Conservation (phyloP, 2,888 invertebrate genomes). For the Platycnemis pennipes region DNA sequence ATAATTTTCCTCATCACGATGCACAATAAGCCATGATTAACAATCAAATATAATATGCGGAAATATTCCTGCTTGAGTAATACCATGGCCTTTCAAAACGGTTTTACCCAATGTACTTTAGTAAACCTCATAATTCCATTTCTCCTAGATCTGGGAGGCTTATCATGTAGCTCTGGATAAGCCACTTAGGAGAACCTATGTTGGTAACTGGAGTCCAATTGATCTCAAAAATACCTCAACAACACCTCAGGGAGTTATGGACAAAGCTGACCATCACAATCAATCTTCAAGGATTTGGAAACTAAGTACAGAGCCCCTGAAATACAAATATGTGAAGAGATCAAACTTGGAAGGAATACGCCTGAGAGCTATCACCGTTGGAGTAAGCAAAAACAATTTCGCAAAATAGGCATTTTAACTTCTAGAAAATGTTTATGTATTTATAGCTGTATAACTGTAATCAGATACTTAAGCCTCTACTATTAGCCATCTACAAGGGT, state of each 20-base stretch:
- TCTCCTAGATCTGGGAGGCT: conserved; percentile 28
- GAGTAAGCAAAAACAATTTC: not conserved
- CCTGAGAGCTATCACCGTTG: conserved; percentile 38
- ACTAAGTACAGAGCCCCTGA: not conserved
- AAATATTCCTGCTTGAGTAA: too few species aligned
- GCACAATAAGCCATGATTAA: too few species aligned
- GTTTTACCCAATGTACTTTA: too few species aligned
- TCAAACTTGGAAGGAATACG: conserved; percentile 50
- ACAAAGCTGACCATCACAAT: not conserved
- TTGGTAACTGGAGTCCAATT: conserved; percentile 10
- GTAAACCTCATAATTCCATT: not conserved
- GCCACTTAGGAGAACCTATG: conserved; percentile 3
- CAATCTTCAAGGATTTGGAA: not conserved
- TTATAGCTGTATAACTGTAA: not conserved
- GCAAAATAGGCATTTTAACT: not conserved
- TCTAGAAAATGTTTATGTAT: not conserved
- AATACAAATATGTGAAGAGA: conserved; percentile 50
- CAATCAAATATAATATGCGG: too few species aligned
- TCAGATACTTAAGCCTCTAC: too few species aligned
- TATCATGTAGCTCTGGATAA: conserved; percentile 39
- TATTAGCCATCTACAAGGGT: too few species aligned
- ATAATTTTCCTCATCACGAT: too few species aligned
- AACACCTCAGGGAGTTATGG: not conserved
- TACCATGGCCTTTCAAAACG: too few species aligned
- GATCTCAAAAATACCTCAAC: not conserved